A percentile compares a stretch with the other conserved stretches of the same genome.
These are phyloP conservation scores for Struthidea cinerea DNA, from an alignment of 2,113 vertebrate species.

Conservation along the genomic window DNA sequence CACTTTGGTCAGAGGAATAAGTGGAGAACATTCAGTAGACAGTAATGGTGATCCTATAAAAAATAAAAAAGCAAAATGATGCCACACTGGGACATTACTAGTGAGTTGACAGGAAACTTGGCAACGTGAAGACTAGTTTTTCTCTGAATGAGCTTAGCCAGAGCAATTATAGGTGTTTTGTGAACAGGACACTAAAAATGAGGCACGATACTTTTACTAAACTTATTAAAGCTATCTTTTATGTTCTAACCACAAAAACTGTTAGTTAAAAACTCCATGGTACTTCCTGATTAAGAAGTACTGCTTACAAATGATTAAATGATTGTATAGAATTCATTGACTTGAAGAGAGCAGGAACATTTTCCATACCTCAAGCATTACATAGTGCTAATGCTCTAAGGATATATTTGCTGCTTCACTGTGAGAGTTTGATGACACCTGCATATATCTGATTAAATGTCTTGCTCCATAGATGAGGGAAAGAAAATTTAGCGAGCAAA, in stretches of 20 bases:
- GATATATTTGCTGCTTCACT: constrained; percentile 28
- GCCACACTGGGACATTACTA: background rate
- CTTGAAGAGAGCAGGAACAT: background rate
- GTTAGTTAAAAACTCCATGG: background rate
- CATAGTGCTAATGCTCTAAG: background rate
- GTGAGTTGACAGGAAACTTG: background rate
- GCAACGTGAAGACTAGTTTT: background rate
- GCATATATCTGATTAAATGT: background rate
- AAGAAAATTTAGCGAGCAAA: background rate
- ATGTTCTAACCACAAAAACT: background rate
- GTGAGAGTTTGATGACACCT: background rate
- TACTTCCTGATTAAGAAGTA: background rate
- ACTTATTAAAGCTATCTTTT: background rate
- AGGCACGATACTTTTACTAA: background rate
- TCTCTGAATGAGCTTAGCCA: background rate
- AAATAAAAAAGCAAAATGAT: background rate
- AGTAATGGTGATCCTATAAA: background rate
- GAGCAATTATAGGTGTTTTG: rapidly evolving
- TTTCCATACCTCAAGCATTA: background rate
- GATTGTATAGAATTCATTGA: background rate
- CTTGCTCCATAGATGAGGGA: background rate
- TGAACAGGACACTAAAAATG: background rate
- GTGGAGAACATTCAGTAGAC: background rate
- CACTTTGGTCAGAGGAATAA: background rate
- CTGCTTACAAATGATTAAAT: background rate